These are phyloP conservation scores for Acanthaster planci DNA, from an alignment of 35 echinoderm and acorn worm genomes.

Conservation along the genomic window DNA sequence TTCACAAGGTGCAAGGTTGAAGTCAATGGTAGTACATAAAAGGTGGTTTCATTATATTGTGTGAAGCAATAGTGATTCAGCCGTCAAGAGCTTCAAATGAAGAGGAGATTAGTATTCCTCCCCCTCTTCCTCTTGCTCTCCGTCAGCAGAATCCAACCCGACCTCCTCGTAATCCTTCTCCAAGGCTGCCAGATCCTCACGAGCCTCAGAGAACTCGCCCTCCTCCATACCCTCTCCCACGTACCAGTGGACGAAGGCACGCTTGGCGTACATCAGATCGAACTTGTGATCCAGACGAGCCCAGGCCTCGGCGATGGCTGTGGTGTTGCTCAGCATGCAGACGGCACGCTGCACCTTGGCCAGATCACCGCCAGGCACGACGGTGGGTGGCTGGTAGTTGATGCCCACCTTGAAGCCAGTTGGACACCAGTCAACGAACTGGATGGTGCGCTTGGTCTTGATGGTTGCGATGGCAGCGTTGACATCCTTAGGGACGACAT, in stretches of 20 bases:
- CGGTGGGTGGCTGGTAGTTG: slow-evolving; percentile 94
- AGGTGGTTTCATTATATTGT: too few relatives aligned
- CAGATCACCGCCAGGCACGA: slow-evolving; percentile 88
- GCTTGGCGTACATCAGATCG: slow-evolving; percentile 96
- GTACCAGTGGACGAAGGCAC: slow-evolving; percentile 94
- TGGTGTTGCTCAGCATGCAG: slow-evolving; percentile 97
- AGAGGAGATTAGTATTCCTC: slow-evolving; percentile 1
- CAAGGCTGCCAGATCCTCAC: slow-evolving; percentile 79
- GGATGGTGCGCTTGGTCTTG: slow-evolving; percentile 99
- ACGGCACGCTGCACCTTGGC: slow-evolving; percentile 92
- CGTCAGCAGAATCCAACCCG: slow-evolving; percentile 45
- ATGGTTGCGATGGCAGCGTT: slow-evolving; percentile 97
- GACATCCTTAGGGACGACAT: slow-evolving; percentile 98
- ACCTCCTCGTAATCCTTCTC: slow-evolving; percentile 93
- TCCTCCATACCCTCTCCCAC: slow-evolving; percentile 95
- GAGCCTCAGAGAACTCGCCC: slow-evolving; percentile 90
- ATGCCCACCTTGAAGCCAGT: slow-evolving; percentile 95
- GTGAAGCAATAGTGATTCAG: too few relatives aligned
- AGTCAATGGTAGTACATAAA: too few relatives aligned
- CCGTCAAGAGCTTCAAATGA: too few relatives aligned
- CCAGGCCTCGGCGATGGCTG: slow-evolving; percentile 92
- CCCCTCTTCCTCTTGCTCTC: slow-evolving; percentile 7
- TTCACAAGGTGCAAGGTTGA: too few relatives aligned
- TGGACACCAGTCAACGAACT: slow-evolving; percentile 99
- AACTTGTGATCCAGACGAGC: slow-evolving; percentile 97